Evolutionary conservation across 2,888 invertebrate species (phyloP).

Genomic region (Doris montereyensis): DNA sequence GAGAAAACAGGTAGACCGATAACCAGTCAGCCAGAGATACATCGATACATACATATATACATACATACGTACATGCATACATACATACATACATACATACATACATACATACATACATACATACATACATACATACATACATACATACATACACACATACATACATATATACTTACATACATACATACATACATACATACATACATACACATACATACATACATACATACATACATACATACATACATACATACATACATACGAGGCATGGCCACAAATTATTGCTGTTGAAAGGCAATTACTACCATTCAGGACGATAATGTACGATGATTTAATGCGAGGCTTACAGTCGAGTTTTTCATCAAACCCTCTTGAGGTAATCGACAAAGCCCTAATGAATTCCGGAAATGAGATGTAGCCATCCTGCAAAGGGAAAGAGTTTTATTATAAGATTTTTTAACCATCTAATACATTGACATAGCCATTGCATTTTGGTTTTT

Average conservation of each 20-base stretch:
- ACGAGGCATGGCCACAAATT: background rate
- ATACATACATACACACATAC: conserved; percentile 26
- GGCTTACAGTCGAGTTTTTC: conserved; percentile 96
- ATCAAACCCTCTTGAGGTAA: conserved; percentile 98
- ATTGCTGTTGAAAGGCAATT: too few relatives aligned
- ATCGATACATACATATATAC: conserved; percentile 4
- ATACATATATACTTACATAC: too few relatives aligned
- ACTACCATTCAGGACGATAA: too few relatives aligned
- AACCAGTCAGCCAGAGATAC: background rate
- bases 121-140: conserved; percentile 24
- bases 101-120: conserved; percentile 24
- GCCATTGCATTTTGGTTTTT: too few relatives aligned
- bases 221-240: conserved; percentile 16
- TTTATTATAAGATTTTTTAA: too few relatives aligned
- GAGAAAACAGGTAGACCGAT: background rate
- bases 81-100: background rate
- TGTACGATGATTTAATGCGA: too few relatives aligned
- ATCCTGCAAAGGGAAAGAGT: conserved; percentile 80
- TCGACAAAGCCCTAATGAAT: conserved; percentile 97
- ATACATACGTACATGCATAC: background rate
- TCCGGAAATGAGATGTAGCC: conserved; percentile 99
- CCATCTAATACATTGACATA: too few relatives aligned
- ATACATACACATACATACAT: conserved; percentile 21
- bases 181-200: conserved; percentile 22
- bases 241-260: conserved; percentile 24